Base-by-base conservation (phyloP, 2,113 vertebrate genomes). In the Peromyscus maniculatus region DNA sequence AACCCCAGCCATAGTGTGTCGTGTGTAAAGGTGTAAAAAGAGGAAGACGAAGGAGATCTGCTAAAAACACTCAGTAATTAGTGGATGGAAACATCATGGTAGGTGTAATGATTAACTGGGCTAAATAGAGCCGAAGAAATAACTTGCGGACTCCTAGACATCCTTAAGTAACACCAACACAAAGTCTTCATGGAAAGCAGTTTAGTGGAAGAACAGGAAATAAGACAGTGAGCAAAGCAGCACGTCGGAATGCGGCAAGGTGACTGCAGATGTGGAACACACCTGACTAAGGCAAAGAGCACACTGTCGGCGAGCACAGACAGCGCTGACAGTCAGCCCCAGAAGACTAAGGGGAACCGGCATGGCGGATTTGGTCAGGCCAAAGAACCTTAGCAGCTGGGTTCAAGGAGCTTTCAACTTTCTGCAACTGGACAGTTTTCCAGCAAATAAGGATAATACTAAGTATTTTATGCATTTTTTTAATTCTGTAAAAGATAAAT, bases 401-500 rank as follows among this genome's bases (percentile, higher is more conserved):
- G 26, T 55, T 89, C 71, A 91, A 74, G 74, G 49, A 36, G 79
- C 31, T 64, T 84, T 88, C 36, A 89, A 82, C n/a, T 82, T 95
- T 86, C 52, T 78, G 69, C 66, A 82, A 87, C 3, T 94, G 22
- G 22, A 57, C 49, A 79, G 89, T 90, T 69, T 55, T 89, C 55
- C 52, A 83, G 36, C 24, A 87, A 91, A 87, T 59, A 72, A 89
- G 21, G 36, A 55, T 46, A 49, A 94, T 0, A 39, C 67, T 24
- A 87, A 95, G 78, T 91, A 16, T 86, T 71, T 94, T 55, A 87
- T 17, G 92, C 24, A 36, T 90, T 87, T 87, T 87, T 83, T 84
- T 55, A 88, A 82, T 22, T 86, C 69, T 55, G 19, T 75, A 59
- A 15, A 77, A 46, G 55, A 79, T n/a, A 80, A 13, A 91, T 26